Conservation (phyloP, 2,888 invertebrate genomes). For the Tachina grossa region DNA sequence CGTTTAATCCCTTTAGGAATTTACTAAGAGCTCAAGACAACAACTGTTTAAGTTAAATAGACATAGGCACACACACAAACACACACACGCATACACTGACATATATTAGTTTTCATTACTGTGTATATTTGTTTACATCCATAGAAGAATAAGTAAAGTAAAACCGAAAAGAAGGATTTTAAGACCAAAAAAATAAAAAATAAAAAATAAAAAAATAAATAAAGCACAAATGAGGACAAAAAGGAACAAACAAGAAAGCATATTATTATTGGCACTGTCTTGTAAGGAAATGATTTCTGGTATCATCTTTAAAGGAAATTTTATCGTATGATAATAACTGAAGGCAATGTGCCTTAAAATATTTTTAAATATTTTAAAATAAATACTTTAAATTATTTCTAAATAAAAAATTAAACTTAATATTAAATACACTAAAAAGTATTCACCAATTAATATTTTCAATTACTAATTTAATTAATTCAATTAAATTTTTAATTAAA, state of each 20-base stretch:
- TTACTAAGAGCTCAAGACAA: constrained; percentile 61
- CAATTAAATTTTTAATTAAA: too few relatives aligned
- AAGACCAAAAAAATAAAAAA: background rate
- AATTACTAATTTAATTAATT: too few relatives aligned
- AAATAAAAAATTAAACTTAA: background rate
- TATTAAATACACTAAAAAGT: too few relatives aligned
- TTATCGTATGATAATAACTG: too few relatives aligned
- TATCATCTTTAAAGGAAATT: background rate
- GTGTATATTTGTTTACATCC: constrained; percentile 31
- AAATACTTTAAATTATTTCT: background rate
- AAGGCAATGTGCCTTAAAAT: too few relatives aligned
- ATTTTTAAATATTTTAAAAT: background rate
- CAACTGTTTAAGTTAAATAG: constrained; percentile 60
- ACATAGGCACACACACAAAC: constrained; percentile 14
- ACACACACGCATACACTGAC: background rate
- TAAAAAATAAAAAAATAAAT: background rate
- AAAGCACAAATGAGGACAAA: background rate
- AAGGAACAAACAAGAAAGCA: background rate
- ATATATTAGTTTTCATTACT: constrained; percentile 46
- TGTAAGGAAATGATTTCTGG: constrained; percentile 24
- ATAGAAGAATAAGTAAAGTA: constrained; percentile 27
- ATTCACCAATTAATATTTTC: too few relatives aligned
- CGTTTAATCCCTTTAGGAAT: constrained; percentile 71
- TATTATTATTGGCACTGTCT: constrained; percentile 22
- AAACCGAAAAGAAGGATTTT: constrained; percentile 14